Conservation (phyloP, 2,888 invertebrate genomes). For the Drosophila maculinotata region DNA sequence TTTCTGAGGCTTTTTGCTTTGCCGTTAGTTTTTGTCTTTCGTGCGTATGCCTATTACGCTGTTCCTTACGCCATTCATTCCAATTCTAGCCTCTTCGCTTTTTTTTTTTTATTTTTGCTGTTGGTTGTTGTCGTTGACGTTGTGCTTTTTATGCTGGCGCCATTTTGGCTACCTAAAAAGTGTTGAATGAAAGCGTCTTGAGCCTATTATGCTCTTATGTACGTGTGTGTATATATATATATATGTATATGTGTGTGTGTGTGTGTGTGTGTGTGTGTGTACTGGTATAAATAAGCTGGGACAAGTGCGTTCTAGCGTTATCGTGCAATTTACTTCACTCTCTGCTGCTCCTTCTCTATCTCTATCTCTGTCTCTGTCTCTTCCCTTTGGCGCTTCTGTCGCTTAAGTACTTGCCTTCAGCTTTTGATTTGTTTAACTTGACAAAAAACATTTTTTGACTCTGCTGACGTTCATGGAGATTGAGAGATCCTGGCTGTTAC, state of each 20-base stretch:
- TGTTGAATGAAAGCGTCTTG: slow-evolving; percentile 78
- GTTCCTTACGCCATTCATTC: slow-evolving; percentile 49
- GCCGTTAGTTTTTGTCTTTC: slow-evolving; percentile 58
- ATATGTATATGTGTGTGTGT: slow-evolving; percentile 17
- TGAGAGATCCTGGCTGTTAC: slow-evolving; percentile 37
- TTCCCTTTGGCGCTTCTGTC: not conserved
- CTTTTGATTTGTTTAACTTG: slow-evolving; percentile 45
- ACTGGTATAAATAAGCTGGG: slow-evolving; percentile 49
- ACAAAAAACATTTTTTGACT: slow-evolving; percentile 37
- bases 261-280: slow-evolving; percentile 23
- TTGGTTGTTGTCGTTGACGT: slow-evolving; percentile 23
- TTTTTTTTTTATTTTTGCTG: slow-evolving; percentile 10
- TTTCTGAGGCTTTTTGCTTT: slow-evolving; percentile 19
- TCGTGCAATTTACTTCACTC: slow-evolving; percentile 57
- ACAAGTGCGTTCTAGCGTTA: slow-evolving; percentile 66
- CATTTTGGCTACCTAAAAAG: slow-evolving; percentile 74
- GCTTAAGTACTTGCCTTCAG: slow-evolving; percentile 13
- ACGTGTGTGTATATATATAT: slow-evolving; percentile 18
- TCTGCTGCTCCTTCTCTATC: slow-evolving; percentile 3
- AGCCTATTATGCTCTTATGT: slow-evolving; percentile 68
- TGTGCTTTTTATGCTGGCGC: slow-evolving; percentile 70
- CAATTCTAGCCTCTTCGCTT: slow-evolving; percentile 30
- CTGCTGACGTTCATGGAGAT: slow-evolving; percentile 23
- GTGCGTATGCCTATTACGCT: slow-evolving; percentile 60
- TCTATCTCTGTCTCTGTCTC: not conserved